Conservation (phyloP, 2,888 invertebrate genomes). For the Polyommatus icarus region DNA sequence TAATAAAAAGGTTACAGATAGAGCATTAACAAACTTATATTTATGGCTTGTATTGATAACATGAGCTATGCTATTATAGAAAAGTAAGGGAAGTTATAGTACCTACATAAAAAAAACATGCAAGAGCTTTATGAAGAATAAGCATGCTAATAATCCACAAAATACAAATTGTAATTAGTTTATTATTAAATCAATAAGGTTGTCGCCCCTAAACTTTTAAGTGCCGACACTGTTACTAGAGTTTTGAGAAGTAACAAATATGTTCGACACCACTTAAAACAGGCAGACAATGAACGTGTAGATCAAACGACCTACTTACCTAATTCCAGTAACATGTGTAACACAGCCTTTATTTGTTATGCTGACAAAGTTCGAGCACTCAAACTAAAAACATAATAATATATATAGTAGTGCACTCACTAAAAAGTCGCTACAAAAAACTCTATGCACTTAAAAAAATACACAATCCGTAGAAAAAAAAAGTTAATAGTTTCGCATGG, state of each 20-base stretch:
- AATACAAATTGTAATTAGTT: too few species aligned
- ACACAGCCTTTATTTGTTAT: slow-evolving; percentile 31
- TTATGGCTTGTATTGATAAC: neutral
- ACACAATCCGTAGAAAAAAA: slow-evolving; percentile 50
- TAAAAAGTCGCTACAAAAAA: neutral
- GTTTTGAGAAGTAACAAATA: neutral
- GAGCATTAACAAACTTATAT: neutral
- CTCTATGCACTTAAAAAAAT: slow-evolving; percentile 29
- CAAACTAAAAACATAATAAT: slow-evolving; percentile 3
- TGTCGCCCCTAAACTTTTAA: neutral
- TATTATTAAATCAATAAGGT: neutral
- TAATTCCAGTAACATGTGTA: neutral
- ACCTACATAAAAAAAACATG: too few species aligned
- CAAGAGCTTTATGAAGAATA: too few species aligned
- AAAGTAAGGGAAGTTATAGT: too few species aligned
- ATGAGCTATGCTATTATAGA: neutral
- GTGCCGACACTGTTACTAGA: neutral
- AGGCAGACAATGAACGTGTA: neutral
- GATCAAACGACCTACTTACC: slow-evolving; percentile 1
- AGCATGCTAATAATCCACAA: too few species aligned
- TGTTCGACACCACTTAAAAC: neutral
- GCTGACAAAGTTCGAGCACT: slow-evolving; percentile 20
- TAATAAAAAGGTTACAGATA: neutral
- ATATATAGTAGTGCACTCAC: slow-evolving; percentile 1
- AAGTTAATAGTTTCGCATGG: slow-evolving; percentile 70